Conservation (phyloP, 2,113 vertebrate species). For the Archilochus colubris region DNA sequence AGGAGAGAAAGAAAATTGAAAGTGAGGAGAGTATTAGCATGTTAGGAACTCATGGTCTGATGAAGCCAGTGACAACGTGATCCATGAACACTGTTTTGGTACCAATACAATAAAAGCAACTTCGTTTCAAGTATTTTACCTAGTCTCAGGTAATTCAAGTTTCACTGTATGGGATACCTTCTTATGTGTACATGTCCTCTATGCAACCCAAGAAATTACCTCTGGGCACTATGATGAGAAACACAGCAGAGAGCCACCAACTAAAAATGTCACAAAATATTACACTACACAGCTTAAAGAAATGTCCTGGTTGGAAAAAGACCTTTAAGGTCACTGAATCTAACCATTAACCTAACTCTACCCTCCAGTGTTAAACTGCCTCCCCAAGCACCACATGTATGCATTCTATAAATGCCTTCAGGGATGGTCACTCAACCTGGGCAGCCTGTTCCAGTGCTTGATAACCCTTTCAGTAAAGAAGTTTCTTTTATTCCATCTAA, state of each 20-base stretch:
- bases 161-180: not conserved
- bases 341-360: no score
- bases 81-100: not conserved
- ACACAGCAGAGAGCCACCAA: not conserved
- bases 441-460: no score
- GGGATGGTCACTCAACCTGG: no score
- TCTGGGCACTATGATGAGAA: not conserved
- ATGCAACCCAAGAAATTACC: accelerated
- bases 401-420: no score
- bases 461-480: no score
- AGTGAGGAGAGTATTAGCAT: accelerated
- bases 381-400: no score
- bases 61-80: not conserved
- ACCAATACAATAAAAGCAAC: not conserved
- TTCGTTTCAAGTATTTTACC: not conserved
- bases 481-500: no score
- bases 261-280: not conserved
- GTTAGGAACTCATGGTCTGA: not conserved
- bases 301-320: no score
- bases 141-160: not conserved
- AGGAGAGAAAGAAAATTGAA: not conserved
- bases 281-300: not conserved
- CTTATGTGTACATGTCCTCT: not conserved
- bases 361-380: no score
- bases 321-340: no score